Base-by-base conservation (phyloP, 1,140 invertebrate species). In the Panulirus ornatus region DNA sequence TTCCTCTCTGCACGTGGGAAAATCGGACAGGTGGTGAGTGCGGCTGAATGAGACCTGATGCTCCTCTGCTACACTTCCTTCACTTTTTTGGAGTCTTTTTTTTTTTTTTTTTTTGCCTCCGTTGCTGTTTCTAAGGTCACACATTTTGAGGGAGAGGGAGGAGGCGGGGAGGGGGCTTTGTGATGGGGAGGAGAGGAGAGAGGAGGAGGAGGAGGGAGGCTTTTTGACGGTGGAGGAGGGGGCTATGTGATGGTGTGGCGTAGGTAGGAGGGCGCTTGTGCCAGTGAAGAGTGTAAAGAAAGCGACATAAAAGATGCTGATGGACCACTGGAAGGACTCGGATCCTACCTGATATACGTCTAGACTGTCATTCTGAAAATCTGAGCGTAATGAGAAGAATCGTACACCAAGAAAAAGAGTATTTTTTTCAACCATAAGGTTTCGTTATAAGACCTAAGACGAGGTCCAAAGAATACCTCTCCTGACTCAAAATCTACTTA, bases 21-120 rank as follows among this genome's bases (percentile, higher is more conserved):
- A 81, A 58, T 58, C 8, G 47, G 42, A 54, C 78, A 81, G 78
- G 78, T 81, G 78, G 78, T 16, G 30, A 36, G 78, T 81, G 38
- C 5, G 40, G 54, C 42, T 81, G 78, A 58, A 81, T 54, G 78
- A 81, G 78, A 81, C 78, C 78, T 81, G 78, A 58, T 58, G 30
- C 34, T 73, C 70, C 73, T 81, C 27, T n/a, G 58, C n/a, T 27
- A 30, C n/a, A 30, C 6, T 66, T 66, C 58, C n/a, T 27, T 14
- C 8, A 2, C 8, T 6, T 19, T 54, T 54, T 54, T 8, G 8
- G 8, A 19, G 14, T 5, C 38, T 47, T 42, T 27, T 3, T 27
- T 79, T 76, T 42, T 79, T 79, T 79, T 79, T 9, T 6, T 75
- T 42, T 2, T 42, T 75, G 11, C 51, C 22, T 58, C 70, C 27